Conservation (phyloP, 1,140 invertebrate species). For the Andrena cerasifolii region DNA sequence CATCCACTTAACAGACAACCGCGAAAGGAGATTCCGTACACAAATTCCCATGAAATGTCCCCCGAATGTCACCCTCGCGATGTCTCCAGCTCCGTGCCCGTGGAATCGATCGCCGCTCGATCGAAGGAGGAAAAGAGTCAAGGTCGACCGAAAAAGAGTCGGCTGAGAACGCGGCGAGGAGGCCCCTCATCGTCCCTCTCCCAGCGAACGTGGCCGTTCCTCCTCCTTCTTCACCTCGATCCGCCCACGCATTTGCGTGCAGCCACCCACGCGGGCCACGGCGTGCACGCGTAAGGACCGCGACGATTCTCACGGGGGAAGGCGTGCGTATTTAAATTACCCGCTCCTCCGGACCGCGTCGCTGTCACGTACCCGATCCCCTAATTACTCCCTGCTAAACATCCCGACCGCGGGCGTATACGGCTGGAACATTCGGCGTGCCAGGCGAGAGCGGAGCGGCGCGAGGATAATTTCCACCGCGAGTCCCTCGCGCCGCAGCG, state of each 20-base stretch:
- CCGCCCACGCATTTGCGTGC: conserved; percentile 61
- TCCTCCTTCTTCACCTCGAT: conserved; percentile 24
- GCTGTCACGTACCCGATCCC: conserved; percentile 6
- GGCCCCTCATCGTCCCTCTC: conserved; percentile 1
- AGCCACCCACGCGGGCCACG: conserved; percentile 64
- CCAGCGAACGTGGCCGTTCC: conserved; percentile 35
- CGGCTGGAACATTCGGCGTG: background rate
- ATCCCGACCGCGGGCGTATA: background rate
- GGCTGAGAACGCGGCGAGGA: conserved; percentile 10
- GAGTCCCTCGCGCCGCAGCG: background rate
- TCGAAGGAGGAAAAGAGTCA: conserved; percentile 18
- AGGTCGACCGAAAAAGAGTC: conserved; percentile 13
- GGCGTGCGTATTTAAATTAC: conserved; percentile 57
- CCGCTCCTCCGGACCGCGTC: background rate
- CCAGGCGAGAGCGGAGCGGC: too few relatives aligned
- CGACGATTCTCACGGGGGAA: conserved; percentile 63
- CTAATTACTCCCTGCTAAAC: conserved; percentile 51
- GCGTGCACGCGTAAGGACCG: conserved; percentile 46
- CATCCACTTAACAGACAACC: too few relatives aligned
- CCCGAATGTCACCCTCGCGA: too few relatives aligned
- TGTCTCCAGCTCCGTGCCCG: background rate
- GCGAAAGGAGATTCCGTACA: too few relatives aligned
- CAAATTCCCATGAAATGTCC: too few relatives aligned
- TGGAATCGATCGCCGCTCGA: background rate
- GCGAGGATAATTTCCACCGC: conserved; percentile 17